Evolutionary conservation across 2,113 vertebrate species (phyloP), one percentile per base, ranked within the genome.

Genomic region (Perca schrenkii): DNA sequence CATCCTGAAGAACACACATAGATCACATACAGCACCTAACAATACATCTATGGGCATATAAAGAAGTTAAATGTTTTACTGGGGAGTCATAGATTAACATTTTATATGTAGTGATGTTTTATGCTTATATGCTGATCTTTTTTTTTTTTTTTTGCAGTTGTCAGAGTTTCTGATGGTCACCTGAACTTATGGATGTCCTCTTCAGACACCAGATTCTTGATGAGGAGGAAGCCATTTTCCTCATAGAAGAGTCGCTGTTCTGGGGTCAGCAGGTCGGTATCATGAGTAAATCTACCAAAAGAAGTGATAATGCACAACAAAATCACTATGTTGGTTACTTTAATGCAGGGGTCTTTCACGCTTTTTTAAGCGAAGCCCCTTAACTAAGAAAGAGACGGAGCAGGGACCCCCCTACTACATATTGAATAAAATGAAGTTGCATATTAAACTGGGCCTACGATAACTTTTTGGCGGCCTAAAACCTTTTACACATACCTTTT

Each of bases 201-300:
- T 0, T 93, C 93, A 8, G 97, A 96, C 54, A 97, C 91, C 17
- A 99, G 93, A 46, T 96, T 97, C 94, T 89, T 97, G 76, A 99
- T 89, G 69, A 98, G 75, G 17, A 99, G 83, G 86, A 96, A 99
- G n/a, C 98, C 98, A 52, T 98, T 97, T 86, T 97, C 94, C 83
- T 99, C 97, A 36, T 97, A 99, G 90, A 95, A 97, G 68, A 94
- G 85, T 77, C 96, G 95, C 84, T 99, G 97, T 3, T 97, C 96
- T 8, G 91, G 88, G 78, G 77, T 97, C 82, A 99, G 93, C 43
- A 97, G 3, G 15, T 90, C 21, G 0, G 93, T 97, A 70, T 97
- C 95, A n/a, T 93, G 76, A 1, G 96, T 96, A 74, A 96, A 98
- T 76, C 98, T 99, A 86, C 4, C 40, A 52, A 54, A 17, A 1